phyloP scores from a whole-genome alignment of 1,140 invertebrate genomes.

The Panagrolaimus sp. region DNA sequence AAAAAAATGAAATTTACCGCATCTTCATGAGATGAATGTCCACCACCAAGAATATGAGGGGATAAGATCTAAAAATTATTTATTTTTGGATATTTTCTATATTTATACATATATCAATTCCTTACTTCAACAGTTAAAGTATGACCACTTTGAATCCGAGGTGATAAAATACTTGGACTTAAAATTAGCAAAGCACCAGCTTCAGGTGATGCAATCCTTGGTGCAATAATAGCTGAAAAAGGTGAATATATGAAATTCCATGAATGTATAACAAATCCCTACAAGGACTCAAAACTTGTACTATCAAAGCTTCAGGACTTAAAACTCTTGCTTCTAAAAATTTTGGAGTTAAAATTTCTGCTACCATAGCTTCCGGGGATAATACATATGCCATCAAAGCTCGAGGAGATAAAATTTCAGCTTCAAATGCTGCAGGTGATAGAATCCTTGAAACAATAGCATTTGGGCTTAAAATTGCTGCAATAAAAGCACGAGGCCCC shows the following conservation, averaged over 20 bases:
- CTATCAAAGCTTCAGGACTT: constrained; percentile 20
- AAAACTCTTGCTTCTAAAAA: constrained; percentile 20
- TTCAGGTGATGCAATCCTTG: not conserved
- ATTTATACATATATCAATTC: not conserved
- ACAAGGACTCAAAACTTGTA: constrained; percentile 22
- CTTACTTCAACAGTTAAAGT: constrained; percentile 3
- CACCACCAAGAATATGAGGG: constrained; percentile 11
- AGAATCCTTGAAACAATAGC: constrained; percentile 22
- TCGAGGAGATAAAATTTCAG: constrained; percentile 19
- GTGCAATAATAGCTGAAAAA: constrained; percentile 2
- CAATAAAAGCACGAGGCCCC: constrained; percentile 26
- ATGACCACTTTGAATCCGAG: constrained; percentile 6
- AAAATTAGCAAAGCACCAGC: not conserved
- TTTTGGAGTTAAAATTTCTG: constrained; percentile 24
- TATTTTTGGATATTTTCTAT: not conserved
- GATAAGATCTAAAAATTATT: not conserved
- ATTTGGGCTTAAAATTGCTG: constrained; percentile 23
- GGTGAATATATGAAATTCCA: too few relatives aligned
- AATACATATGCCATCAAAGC: not conserved
- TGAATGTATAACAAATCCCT: too few relatives aligned
- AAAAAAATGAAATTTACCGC: too few relatives aligned
- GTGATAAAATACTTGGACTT: constrained; percentile 4
- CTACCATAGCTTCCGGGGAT: constrained; percentile 18
- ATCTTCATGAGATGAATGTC: constrained; percentile 6
- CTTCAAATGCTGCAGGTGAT: constrained; percentile 17